Evolutionary conservation across 2,888 invertebrate genomes (phyloP), one percentile per base, ranked within the genome.

Genomic region (Strigamia transsilvanica): DNA sequence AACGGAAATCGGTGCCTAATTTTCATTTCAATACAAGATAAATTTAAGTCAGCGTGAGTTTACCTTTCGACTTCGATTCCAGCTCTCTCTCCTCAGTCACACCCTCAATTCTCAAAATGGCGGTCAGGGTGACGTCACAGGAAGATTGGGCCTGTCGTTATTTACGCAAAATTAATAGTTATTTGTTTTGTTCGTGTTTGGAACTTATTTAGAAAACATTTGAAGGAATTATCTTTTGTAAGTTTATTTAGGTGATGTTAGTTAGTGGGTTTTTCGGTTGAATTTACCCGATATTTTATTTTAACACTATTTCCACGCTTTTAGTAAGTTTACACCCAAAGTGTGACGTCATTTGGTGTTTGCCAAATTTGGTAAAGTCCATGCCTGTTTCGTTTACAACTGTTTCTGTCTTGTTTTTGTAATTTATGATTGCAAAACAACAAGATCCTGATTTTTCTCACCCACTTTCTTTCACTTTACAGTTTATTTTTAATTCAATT

Each of bases 31-130:
- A 6, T 51, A 51, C 51, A 51, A 51, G 51, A 51, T 51, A 51
- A 51, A 51, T n/a, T 51, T 51, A 51, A 51, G 51, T 51, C 51
- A 51, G 51, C 51, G 51, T 10, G 51, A 51, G 51, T 51, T 51
- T 51, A 51, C 51, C 51, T 51, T 51, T 51, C 51, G 51, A 51
- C 51, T 51, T 51, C 51, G 51, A 51, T 51, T 51, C 51, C 51
- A 6, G 51, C 51, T 51, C 51, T 51, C 51, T 51, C 51, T 51
- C 51, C 51, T 51, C 51, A 51, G 51, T 4, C 51, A 51, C 51
- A 51, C 51, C 51, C 51, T 51, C 51, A 51, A 51, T 51, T 51
- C 51, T 51, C 51, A 51, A 51, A 51, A 51, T 51, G 51, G 51
- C 51, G 51, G 51, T 51, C 51, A 51, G 51, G 15, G n/a, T 51